These are phyloP conservation scores for Cyanoliseus patagonus DNA, from an alignment of 2,113 vertebrate species.

Conservation along the genomic window DNA sequence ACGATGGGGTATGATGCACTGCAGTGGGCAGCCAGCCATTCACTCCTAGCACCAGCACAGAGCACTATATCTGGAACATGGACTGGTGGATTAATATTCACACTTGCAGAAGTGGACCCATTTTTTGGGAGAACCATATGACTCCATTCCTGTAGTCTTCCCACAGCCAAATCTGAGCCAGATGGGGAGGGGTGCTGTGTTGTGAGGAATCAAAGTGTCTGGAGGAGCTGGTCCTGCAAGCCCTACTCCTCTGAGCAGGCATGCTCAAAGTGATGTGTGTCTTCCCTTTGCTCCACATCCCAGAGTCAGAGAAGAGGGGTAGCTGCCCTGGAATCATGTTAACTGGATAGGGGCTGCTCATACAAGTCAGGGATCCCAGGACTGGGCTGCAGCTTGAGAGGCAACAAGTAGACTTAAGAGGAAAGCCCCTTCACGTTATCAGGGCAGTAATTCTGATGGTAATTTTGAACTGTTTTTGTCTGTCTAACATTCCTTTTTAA, in stretches of 20 bases:
- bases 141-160: neutral
- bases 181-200: neutral
- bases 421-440: constrained; percentile 50
- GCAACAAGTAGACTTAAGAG: neutral
- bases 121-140: neutral
- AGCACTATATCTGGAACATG: neutral
- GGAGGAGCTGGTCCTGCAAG: neutral
- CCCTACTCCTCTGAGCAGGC: neutral
- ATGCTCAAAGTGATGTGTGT: neutral
- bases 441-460: constrained; percentile 72
- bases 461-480: constrained; percentile 81
- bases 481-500: constrained; percentile 98
- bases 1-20: fast-evolving
- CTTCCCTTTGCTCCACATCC: neutral
- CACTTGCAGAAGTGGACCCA: neutral
- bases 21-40: neutral
- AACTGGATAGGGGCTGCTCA: neutral
- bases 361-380: neutral
- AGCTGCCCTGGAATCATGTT: neutral
- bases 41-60: neutral
- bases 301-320: neutral
- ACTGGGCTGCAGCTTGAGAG: neutral
- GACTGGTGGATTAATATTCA: neutral
- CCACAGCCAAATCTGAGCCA: neutral
- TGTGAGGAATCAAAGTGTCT: neutral